Base-by-base conservation (phyloP, 1,140 invertebrate species). In the Pectinophora gossypiella region DNA sequence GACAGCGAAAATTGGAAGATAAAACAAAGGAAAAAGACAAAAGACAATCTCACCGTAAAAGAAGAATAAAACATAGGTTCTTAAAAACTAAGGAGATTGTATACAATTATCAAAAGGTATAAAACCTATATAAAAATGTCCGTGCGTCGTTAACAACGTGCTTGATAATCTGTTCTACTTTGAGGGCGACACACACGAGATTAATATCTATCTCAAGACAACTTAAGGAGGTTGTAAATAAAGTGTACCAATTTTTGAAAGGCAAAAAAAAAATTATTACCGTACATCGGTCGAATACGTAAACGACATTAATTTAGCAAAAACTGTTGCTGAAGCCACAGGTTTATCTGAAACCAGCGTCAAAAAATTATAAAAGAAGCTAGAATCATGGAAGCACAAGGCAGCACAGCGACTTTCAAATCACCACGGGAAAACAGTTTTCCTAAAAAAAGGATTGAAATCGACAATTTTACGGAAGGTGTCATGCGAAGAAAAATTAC, bases 291-390 rank as follows among this genome's bases (percentile, higher is more conserved):
- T 16, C 13, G 46, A 48, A 48, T 48, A 32, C 32, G 13, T 9
- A 27, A 48, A 35, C 21, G 46, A 48, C 22, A 45, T 45, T 45
- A 45, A 45, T 45, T 45, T 4, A 22, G 1, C 46, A 35, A 48
- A 32, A 32, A 48, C 20, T 13, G 20, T 48, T 16, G 16, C 45
- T 19, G 45, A 48, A 48, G 45, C 45, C 6, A 23, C 22, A 23
- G 22, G 22, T 23, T 23, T 23, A 10, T 23, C 22, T 4, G 22
- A 4, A 5, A 23, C 22, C 22, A 23, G 22, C 22, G 22, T 23
- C 10, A 23, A 23, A 23, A 23, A 23, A 23, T 23, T 23, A 23
- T 23, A 23, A 23, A 23, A 10, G 22, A 23, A 23, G 22, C 22
- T 10, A 48, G 19, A 22, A 7, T 16, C 9, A 48, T 48, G 22